Base-by-base conservation (phyloP, 2,113 vertebrate genomes). In the Caracal caracal region DNA sequence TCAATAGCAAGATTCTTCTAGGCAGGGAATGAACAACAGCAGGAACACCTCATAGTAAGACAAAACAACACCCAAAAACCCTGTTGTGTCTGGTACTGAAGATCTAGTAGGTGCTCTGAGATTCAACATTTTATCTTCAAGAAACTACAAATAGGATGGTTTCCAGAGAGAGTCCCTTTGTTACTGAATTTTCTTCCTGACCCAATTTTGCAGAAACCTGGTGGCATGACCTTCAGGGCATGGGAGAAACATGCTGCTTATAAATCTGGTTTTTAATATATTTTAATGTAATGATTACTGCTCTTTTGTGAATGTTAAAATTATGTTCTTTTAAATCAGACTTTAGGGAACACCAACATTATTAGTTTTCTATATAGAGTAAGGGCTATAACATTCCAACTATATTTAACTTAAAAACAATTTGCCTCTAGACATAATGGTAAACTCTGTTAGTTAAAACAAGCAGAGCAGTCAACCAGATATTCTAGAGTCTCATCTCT, bases 201-300 rank as follows among this genome's bases (percentile, higher is more conserved):
- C 9, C 47, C 2, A 0, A 53, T 71, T 96, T 82, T 93, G 47
- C 5, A 70, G 71, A 90, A 92, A 76, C 26, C 51, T 51, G 4
- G 59, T 90, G 13, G 56, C 65, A 51, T 91, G 70, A 76, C 33
- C 76, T 96, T 81, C 30, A 79, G 33, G 33, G 16, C 92, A 43
- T 26, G 13, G 47, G 92, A 56, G 82, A 91, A 47, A 66, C 26
- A 65, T 66, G 47, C 9, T 49, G 37, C 37, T 90, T 90, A 66
- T 88, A 73, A 93, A 76, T 80, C 40, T 79, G 81, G 43, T 79
- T 89, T 89, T 89, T 75, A 97, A 96, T 85, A 73, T 61, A 81
- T 93, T 95, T 96, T 93, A 83, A 90, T 49, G 22, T 90, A 35
- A 94, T 37, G 43, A 56, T 88, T 73, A 68, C 49, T n/a, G 40